A percentile compares a stretch with the other conserved stretches of the same genome.
phyloP scores from a whole-genome alignment of 2,797 vertebrate genomes.

The Lithobates pipiens region DNA sequence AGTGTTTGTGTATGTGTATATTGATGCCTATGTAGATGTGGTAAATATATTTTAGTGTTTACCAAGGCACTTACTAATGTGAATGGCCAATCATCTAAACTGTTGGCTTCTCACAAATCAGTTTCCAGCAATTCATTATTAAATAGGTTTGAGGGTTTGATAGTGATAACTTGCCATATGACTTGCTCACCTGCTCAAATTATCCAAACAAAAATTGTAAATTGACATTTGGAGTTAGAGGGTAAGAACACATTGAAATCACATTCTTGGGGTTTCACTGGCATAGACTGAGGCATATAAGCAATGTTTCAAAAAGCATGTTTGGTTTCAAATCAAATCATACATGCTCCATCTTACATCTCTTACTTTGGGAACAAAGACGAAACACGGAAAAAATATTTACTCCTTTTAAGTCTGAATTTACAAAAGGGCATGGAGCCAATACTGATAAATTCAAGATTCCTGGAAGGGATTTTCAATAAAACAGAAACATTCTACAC shows the following conservation, averaged over 20 bases:
- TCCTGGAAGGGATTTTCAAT: background rate
- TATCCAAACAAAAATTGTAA: background rate
- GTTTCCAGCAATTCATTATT: background rate
- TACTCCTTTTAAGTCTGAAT: constrained; percentile 15
- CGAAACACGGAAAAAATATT: background rate
- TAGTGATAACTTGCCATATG: background rate
- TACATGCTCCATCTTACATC: background rate
- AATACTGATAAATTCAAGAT: constrained; percentile 23
- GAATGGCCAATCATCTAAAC: too few relatives aligned
- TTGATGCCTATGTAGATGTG: too few relatives aligned
- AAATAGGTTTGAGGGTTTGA: background rate
- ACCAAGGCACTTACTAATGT: too few relatives aligned
- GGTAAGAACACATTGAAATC: background rate
- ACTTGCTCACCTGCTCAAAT: background rate
- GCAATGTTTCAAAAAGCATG: background rate
- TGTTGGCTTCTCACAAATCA: too few relatives aligned
- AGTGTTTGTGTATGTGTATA: too few relatives aligned
- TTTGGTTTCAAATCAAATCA: constrained; percentile 14
- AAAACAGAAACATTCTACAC: constrained; percentile 3
- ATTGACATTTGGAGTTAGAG: background rate
- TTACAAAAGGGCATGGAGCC: constrained; percentile 20
- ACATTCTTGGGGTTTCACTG: background rate
- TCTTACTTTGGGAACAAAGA: background rate
- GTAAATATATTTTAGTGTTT: too few relatives aligned
- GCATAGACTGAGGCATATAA: background rate